These are phyloP conservation scores for Nephotettix cincticeps DNA, from an alignment of 1,140 invertebrate genomes.

Conservation along the genomic window DNA sequence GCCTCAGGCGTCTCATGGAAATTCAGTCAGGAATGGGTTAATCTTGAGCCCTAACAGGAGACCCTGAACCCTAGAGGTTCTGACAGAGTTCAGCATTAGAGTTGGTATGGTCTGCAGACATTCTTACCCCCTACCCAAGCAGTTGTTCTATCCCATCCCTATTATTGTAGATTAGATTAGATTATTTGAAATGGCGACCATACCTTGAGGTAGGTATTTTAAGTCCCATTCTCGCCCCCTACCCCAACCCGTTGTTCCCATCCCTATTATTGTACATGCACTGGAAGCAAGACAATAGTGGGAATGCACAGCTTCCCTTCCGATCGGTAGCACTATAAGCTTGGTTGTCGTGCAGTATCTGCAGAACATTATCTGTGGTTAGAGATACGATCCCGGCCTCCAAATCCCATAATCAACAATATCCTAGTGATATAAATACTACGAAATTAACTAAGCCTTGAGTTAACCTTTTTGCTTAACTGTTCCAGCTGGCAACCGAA, in stretches of 20 bases:
- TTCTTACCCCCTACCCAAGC: too few species aligned
- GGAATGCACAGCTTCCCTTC: background rate
- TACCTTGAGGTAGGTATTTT: too few species aligned
- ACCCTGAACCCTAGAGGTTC: too few species aligned
- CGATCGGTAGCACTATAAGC: background rate
- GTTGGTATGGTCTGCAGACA: too few species aligned
- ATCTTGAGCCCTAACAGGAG: too few species aligned
- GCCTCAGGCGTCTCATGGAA: too few species aligned
- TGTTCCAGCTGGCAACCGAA: background rate
- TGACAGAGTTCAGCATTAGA: too few species aligned
- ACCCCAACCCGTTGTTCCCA: background rate
- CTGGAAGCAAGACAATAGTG: background rate
- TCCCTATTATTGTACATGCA: background rate
- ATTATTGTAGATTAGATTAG: too few species aligned
- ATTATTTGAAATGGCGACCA: too few species aligned
- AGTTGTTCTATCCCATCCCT: too few species aligned
- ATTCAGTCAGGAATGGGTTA: too few species aligned
- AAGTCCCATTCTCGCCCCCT: background rate
- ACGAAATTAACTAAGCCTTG: background rate
- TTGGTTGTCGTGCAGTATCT: too few species aligned
- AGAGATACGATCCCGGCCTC: background rate
- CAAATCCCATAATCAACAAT: background rate
- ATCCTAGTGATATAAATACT: background rate
- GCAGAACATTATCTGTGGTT: background rate
- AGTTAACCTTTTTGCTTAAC: background rate